phyloP scores from a whole-genome alignment of 2,113 vertebrate genomes.

The Centrocercus urophasianus region DNA sequence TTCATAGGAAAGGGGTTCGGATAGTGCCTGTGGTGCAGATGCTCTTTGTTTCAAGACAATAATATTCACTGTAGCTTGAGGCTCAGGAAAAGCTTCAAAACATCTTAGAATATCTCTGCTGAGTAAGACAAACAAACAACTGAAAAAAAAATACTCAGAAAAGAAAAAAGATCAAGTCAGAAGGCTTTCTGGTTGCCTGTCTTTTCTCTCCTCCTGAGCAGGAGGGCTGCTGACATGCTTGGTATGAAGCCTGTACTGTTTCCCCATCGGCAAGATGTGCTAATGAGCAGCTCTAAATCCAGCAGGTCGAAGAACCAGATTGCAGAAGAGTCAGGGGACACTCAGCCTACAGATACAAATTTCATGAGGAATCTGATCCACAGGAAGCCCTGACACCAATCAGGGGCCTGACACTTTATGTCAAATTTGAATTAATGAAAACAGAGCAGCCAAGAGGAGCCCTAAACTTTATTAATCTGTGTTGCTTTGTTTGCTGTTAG shows the following conservation, averaged over 20 bases:
- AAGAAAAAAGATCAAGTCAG: background rate
- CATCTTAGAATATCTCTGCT: background rate
- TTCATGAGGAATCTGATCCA: background rate
- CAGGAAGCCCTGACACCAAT: background rate
- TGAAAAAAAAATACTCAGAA: background rate
- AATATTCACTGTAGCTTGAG: background rate
- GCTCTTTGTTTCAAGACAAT: background rate
- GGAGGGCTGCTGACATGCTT: background rate
- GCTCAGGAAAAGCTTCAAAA: background rate
- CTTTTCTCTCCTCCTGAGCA: background rate
- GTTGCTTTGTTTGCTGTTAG: rapidly evolving
- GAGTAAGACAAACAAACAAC: background rate
- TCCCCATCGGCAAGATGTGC: background rate
- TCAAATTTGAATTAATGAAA: background rate
- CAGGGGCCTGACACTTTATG: background rate
- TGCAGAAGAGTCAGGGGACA: background rate
- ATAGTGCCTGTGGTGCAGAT: background rate
- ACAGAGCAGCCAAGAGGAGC: background rate
- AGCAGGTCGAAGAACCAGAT: background rate
- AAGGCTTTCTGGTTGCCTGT: background rate
- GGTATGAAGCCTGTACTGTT: background rate
- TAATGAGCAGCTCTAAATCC: background rate
- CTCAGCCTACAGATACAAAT: background rate
- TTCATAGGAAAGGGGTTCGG: background rate
- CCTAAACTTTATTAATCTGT: background rate